Evolutionary conservation across 64 coral and sea anemone genomes (phyloP).

Genomic region (Pocillopora verrucosa): DNA sequence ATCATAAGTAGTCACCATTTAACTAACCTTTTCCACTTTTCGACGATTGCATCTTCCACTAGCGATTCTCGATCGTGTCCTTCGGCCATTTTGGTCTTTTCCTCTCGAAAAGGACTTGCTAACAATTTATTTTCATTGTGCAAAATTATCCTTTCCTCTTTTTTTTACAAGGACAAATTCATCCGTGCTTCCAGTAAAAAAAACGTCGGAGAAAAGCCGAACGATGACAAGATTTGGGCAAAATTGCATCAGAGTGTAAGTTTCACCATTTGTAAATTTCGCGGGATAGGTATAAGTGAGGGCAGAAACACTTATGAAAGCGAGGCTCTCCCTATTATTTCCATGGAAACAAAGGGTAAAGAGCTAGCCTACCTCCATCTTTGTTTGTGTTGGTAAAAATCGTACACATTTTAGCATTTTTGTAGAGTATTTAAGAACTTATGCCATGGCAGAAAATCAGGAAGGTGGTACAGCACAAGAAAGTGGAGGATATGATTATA

Average conservation of each 20-base stretch:
- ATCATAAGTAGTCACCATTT: not conserved
- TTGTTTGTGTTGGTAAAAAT: slow-evolving; percentile 20
- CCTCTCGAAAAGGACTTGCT: not conserved
- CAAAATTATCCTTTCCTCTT: not conserved
- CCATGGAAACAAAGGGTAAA: slow-evolving; percentile 46
- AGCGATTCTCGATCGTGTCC: not conserved
- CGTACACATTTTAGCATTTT: slow-evolving; percentile 4
- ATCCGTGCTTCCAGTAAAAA: not conserved
- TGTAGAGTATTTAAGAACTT: not conserved
- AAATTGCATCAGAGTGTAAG: not conserved
- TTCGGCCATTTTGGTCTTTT: slow-evolving; percentile 12
- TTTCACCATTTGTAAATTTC: not conserved
- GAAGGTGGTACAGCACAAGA: slow-evolving; percentile 69
- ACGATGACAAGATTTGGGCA: not conserved
- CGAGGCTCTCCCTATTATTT: slow-evolving; percentile 35
- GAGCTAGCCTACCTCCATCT: slow-evolving; percentile 35
- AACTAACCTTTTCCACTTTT: slow-evolving; percentile 52
- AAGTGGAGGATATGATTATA: slow-evolving; percentile 93
- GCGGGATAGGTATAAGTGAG: too few relatives aligned
- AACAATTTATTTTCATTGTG: not conserved
- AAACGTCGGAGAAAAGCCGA: not conserved
- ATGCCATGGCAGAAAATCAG: slow-evolving; percentile 65
- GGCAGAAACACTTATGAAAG: not conserved
- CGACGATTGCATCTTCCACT: slow-evolving; percentile 14
- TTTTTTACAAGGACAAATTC: not conserved